Percentiles rank a stretch among this genome's conserved stretches.
These are phyloP conservation scores for Poecilia latipinna DNA, from an alignment of 2,113 vertebrate genomes.

Conservation along the genomic window DNA sequence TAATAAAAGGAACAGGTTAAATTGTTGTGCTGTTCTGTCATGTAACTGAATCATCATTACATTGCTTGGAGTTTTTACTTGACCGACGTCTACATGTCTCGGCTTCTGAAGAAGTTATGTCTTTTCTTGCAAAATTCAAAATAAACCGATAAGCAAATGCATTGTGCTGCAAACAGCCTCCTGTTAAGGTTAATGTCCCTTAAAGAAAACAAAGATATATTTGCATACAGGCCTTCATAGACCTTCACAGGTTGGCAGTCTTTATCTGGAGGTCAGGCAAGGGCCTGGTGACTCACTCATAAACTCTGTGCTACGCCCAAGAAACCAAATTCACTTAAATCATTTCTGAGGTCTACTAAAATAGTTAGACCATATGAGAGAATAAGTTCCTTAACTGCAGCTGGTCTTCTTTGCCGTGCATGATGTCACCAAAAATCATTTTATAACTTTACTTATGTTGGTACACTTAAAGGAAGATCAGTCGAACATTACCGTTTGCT, in stretches of 20 bases:
- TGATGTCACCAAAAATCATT: neutral
- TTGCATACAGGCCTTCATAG: slow-evolving; percentile 16
- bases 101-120: slow-evolving; percentile 22
- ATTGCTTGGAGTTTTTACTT: neutral
- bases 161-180: slow-evolving; percentile 8
- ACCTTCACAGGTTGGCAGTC: slow-evolving; percentile 18
- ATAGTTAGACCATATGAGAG: slow-evolving; percentile 29
- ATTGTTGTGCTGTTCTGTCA: neutral
- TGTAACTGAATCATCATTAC: slow-evolving; percentile 1
- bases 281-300: slow-evolving; percentile 53
- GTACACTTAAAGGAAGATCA: neutral
- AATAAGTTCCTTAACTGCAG: slow-evolving; percentile 21
- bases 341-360: slow-evolving; percentile 30
- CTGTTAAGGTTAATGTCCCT: neutral
- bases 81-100: slow-evolving; percentile 12
- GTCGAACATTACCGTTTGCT: neutral
- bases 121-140: slow-evolving; percentile 30
- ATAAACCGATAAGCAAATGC: slow-evolving; percentile 28
- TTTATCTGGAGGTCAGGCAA: slow-evolving; percentile 51
- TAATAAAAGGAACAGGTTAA: neutral
- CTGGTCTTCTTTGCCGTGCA: neutral
- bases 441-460: neutral
- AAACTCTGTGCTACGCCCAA: slow-evolving; percentile 50
- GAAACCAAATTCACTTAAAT: slow-evolving; percentile 48
- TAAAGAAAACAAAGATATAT: slow-evolving; percentile 10